Evolutionary conservation across 2,888 invertebrate genomes (phyloP), one percentile per base, ranked within the genome.

Genomic region (Osedax fenrisi): DNA sequence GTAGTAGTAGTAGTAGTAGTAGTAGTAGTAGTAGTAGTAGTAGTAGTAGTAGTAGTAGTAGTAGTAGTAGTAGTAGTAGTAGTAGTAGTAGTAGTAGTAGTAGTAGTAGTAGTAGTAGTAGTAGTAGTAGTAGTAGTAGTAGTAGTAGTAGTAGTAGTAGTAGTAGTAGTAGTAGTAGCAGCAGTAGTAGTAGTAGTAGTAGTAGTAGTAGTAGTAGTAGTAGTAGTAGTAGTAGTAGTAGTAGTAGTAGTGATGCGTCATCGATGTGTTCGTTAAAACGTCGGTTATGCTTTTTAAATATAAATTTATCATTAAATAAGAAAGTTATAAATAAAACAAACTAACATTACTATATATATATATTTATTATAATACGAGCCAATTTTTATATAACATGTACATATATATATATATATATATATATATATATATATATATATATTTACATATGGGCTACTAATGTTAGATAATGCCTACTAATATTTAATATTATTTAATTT

Each of bases 181-280:
- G 71, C 3, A 70, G 71, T 56, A 70, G 71, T 70, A 70, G 71
- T 70, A 70, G 71, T 70, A 27, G 27, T 67, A 67, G 23, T 3
- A 67, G 25, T 68, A 5, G 68, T 26, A 3, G 3, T 25, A 22
- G 10, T 23, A 68, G 10, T 23, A 22, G 10, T 73, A 70, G 73
- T 73, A 73, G 73, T 73, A 73, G 73, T 73, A 73, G 73, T 73
- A 73, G 73, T 73, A 73, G 73, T 73, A 73, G 73, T 73, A 73
- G 73, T 73, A 73, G 73, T 73, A 73, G 73, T 73, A 73, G 73
- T 73, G 66, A 66, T 73, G n/a, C n/a, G n/a, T n/a, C n/a, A n/a
- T n/a, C n/a, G n/a, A n/a, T n/a, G n/a, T n/a, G n/a, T n/a, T n/a
- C n/a, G n/a, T n/a, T n/a, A n/a, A n/a, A n/a, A n/a, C n/a, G n/a